Base-by-base conservation (phyloP, 30 jellyfish, hydroid and myxozoan species). In the Cassiopea andromeda region DNA sequence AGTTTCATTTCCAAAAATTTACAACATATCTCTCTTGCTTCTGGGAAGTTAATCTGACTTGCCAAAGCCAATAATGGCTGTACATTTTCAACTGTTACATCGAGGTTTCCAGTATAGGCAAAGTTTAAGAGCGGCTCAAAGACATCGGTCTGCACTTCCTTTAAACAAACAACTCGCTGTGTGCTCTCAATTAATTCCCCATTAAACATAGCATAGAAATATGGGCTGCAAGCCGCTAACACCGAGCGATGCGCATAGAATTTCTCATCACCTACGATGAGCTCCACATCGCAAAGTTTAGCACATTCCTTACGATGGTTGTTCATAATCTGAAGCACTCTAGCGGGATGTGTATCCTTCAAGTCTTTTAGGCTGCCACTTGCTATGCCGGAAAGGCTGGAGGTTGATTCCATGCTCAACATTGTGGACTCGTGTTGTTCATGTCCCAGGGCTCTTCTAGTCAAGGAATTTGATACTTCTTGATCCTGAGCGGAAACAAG, bases 151-250 rank as follows among this genome's bases (percentile, higher is more conserved):
- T 89, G 92, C 17, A 96, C 95, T 81, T 89, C 99, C 66, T 89
- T 90, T 81, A 96, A 69, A 16, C 75, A 97, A 38, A 96, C 92
- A 15, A 72, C 90, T 18, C 91, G 78, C 85, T 96, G 97, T 67
- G 81, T 85, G 83, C 98, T 96, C 60, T 96, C 99, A 54, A 88
- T 88, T 78, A 96, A 46, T 48, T 96, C 99, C 18, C 97, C 97
- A 75, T 77, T 87, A 91, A 96, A 96, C 99, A 96, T 96, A 1
- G 99, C 98, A 46, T 77, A 81, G 73, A 96, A 96, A 78, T 96
- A 96, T n/a, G 97, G 94, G 69, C 99, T 96, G 87, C 98, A 96
- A 3, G 99, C 97, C 1, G 99, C 97, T n/a, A 96, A 71, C 18
- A 96, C 98, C 1, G 99, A 92, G 1, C 98, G 98, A 79, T 96